These are phyloP conservation scores for Geotrypetes seraphini DNA, from an alignment of 2,797 vertebrate genomes.

Conservation along the genomic window DNA sequence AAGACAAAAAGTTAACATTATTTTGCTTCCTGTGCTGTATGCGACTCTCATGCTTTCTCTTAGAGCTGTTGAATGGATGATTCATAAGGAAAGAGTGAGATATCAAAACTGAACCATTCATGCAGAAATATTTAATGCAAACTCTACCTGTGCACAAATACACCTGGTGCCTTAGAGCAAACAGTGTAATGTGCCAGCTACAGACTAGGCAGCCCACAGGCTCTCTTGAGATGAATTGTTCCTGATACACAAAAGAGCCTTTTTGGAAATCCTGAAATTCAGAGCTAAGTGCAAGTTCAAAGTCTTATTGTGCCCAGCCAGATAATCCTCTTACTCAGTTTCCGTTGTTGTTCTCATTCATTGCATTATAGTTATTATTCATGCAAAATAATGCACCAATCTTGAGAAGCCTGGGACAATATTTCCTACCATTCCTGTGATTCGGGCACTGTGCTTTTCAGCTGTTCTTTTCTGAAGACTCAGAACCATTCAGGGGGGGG, in stretches of 20 bases:
- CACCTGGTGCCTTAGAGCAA: constrained; percentile 12
- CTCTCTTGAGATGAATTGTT: background rate
- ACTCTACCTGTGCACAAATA: constrained; percentile 3
- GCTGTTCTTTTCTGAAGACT: background rate
- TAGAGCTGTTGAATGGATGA: constrained; percentile 22
- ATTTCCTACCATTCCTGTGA: background rate
- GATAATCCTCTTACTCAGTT: background rate
- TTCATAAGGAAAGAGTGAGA: constrained; percentile 9
- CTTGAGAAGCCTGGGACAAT: background rate
- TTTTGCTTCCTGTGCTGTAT: background rate
- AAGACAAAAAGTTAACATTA: constrained; percentile 1
- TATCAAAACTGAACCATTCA: background rate
- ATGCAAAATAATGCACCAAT: background rate
- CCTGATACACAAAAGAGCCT: background rate
- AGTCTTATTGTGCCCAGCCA: background rate
- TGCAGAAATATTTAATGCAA: constrained; percentile 23
- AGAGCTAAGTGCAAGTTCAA: background rate
- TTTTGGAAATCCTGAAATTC: background rate
- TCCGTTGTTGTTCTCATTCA: background rate
- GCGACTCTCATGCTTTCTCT: background rate
- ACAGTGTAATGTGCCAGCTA: background rate
- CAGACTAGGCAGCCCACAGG: background rate
- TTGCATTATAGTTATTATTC: background rate
- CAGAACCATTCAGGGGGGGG: no score
- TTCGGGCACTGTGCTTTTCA: fast-evolving